Percentiles rank a stretch among this genome's conserved stretches.
These are phyloP conservation scores for Lepisosteus oculatus DNA, from an alignment of 2,113 vertebrate genomes.

Conservation along the genomic window DNA sequence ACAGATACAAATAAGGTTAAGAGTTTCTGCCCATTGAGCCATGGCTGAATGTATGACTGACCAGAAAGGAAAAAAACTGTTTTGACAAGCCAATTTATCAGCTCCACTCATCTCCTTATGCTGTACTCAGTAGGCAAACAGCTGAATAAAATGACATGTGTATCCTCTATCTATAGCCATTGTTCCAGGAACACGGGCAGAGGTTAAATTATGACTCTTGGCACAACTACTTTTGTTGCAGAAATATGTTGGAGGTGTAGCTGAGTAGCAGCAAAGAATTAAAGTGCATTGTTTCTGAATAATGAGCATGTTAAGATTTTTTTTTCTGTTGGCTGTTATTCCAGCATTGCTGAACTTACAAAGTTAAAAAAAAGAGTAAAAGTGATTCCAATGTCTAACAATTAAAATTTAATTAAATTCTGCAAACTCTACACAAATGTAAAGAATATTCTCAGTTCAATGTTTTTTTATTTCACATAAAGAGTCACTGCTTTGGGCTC, in stretches of 20 bases:
- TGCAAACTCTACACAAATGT: no score
- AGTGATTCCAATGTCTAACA: no score
- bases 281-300: no score
- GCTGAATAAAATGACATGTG: neutral
- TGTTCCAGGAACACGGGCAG: constrained; percentile 1
- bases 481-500: no score
- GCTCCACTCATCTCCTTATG: constrained; percentile 11
- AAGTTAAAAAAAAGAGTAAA: no score
- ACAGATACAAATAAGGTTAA: constrained; percentile 32
- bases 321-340: no score
- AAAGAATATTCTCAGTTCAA: no score
- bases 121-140: constrained; percentile 33
- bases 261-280: neutral
- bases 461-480: no score
- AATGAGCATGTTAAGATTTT: no score
- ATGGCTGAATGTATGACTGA: constrained; percentile 23
- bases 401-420: no score
- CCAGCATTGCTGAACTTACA: no score
- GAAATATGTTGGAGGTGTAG: neutral
- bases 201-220: constrained; percentile 8
- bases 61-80: constrained; percentile 39
- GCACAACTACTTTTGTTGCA: neutral
- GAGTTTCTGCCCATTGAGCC: constrained; percentile 19
- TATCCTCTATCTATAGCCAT: constrained; percentile 9
- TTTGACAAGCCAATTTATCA: constrained; percentile 40